Evolutionary conservation across 2,797 vertebrate species (phyloP), one percentile per base, ranked within the genome.

Genomic region (Leptodactylus fallax): DNA sequence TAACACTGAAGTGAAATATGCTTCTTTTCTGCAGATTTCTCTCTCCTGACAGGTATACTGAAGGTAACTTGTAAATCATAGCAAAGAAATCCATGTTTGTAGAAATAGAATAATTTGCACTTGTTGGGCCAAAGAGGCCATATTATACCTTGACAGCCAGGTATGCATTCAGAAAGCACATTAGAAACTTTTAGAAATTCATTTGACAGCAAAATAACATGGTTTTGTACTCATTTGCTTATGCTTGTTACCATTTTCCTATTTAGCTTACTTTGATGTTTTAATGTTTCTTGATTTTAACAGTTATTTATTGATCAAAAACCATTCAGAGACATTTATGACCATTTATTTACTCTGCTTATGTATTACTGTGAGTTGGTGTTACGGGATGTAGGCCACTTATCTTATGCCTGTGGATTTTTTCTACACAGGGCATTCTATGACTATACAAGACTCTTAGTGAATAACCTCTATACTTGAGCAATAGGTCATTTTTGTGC

Each of bases 61-160:
- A 89, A 89, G 61, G 79, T 10, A 82, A 83, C 69, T 27, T 85
- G 83, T 85, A 88, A 85, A 88, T 88, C 83, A 88, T n/a, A 81
- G 71, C 0, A 77, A 86, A 85, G 12, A 85, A 84, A 80, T 61
- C 53, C 17, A 47, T 79, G 63, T 85, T 84, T 72, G 63, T 27
- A 63, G 19, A 74, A 85, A 88, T 53, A 72, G 55, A 63, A 88
- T 85, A 51, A 85, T 88, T 85, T 85, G 60, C 58, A 45, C 55
- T 85, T 71, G 76, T 80, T 85, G 85, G 45, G 56, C 78, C 82
- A 85, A 81, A 45, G n/a, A 77, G 21, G 21, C 60, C 21, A 85
- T 85, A 82, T 82, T 89, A 82, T 56, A 85, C 61, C 25, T 67
- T 84, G 63, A 88, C 61, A 84, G 63, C 13, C 9, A 27, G 16